These are phyloP conservation scores for Brachionus koreanus DNA, from an alignment of 1,140 invertebrate genomes.

Conservation along the genomic window DNA sequence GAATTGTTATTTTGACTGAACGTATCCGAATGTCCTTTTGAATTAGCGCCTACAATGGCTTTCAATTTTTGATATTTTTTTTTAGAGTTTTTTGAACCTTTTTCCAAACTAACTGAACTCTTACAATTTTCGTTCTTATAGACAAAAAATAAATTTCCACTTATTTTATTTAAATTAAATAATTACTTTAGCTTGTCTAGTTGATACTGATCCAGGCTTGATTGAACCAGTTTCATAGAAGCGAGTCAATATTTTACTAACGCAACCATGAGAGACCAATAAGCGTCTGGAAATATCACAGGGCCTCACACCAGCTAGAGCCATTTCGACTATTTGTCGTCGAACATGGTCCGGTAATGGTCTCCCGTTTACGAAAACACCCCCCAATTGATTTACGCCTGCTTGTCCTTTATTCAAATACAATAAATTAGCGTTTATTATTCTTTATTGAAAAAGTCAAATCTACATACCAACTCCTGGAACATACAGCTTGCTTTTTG, in stretches of 20 bases:
- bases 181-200: conserved; percentile 65
- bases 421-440: neutral
- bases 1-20: neutral
- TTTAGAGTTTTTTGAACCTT: neutral
- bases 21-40: neutral
- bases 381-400: conserved; percentile 81
- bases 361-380: conserved; percentile 90
- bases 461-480: conserved; percentile 35
- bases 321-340: conserved; percentile 84
- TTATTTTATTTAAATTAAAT: neutral
- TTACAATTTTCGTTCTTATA: neutral
- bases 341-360: conserved; percentile 88
- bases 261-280: conserved; percentile 88
- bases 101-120: neutral
- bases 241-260: conserved; percentile 92
- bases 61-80: conserved; percentile 16
- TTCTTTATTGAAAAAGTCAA: neutral
- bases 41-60: neutral
- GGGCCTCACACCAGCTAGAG: conserved; percentile 77
- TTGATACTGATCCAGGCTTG: conserved; percentile 80
- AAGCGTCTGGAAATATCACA: conserved; percentile 92
- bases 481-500: conserved; percentile 44
- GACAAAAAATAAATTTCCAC: neutral
- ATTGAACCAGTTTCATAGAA: conserved; percentile 90
- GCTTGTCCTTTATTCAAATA: conserved; percentile 48